Conservation (phyloP, 2,888 invertebrate species). For the Pristionchus maxplancki region DNA sequence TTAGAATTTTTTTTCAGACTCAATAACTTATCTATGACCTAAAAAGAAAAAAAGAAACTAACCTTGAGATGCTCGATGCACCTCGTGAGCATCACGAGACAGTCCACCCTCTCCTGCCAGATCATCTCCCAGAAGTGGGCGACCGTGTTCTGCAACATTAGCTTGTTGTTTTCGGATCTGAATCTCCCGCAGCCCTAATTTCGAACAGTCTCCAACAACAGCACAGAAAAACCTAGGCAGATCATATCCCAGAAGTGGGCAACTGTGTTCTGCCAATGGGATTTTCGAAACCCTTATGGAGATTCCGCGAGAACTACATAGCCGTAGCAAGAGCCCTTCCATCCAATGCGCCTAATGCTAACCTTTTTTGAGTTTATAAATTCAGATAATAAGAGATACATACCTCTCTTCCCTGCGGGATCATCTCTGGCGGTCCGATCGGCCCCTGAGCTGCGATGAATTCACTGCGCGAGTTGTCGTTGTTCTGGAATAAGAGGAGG, state of each 20-base stretch:
- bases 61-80: constrained; percentile 61
- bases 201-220: no score
- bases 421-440: constrained; percentile 40
- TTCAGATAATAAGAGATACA: background rate
- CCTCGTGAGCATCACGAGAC: constrained; percentile 71
- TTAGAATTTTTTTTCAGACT: background rate
- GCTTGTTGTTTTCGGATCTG: no score
- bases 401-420: constrained; percentile 39
- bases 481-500: constrained; percentile 12
- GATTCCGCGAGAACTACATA: no score
- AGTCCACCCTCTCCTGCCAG: constrained; percentile 68
- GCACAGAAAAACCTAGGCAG: no score
- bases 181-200: no score
- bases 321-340: no score
- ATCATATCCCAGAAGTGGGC: constrained; percentile 74
- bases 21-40: background rate
- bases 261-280: constrained; percentile 58
- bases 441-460: constrained; percentile 52
- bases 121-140: constrained; percentile 75
- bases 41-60: background rate
- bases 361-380: no score
- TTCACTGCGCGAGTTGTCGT: constrained; percentile 25
- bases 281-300: no score
- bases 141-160: constrained; percentile 56
- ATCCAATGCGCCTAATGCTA: no score